phyloP scores from a whole-genome alignment of 2,888 invertebrate genomes.

The Cosmia pyralina region DNA sequence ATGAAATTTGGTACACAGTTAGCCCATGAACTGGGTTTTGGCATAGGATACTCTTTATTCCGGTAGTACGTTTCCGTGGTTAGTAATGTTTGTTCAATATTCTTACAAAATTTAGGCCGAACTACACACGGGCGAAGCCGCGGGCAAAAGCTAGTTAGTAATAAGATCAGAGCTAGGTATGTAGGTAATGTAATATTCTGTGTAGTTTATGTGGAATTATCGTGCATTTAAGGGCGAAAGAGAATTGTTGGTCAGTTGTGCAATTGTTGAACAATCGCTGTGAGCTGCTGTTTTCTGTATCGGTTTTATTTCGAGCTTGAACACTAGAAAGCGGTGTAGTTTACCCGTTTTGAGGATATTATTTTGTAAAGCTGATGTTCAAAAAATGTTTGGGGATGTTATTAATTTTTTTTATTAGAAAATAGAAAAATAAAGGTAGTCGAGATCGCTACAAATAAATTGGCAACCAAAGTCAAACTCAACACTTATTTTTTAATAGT shows the following conservation, averaged over 20 bases:
- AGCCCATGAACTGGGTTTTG: not conserved
- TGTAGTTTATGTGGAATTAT: conserved; percentile 5
- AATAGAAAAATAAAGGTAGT: too few species aligned
- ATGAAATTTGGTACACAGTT: not conserved
- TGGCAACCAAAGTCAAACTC: too few species aligned
- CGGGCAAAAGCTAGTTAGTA: not conserved
- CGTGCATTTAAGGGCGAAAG: not conserved
- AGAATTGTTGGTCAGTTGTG: not conserved
- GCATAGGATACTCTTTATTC: not conserved
- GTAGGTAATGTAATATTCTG: conserved; percentile 4
- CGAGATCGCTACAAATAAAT: too few species aligned
- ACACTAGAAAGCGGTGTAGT: not conserved
- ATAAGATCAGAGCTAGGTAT: conserved; percentile 5
- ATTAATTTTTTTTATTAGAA: too few species aligned
- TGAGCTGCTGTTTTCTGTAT: not conserved
- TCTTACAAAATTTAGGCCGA: too few species aligned
- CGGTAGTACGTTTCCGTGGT: not conserved
- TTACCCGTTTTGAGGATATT: not conserved
- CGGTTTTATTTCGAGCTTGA: not conserved
- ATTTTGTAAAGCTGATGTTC: not conserved
- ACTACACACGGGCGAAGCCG: too few species aligned
- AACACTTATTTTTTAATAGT: too few species aligned
- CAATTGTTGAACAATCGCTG: not conserved
- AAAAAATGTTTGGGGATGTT: too few species aligned
- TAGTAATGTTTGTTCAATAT: too few species aligned